phyloP scores from a whole-genome alignment of 2,888 invertebrate genomes.

The Tortrix viridana region DNA sequence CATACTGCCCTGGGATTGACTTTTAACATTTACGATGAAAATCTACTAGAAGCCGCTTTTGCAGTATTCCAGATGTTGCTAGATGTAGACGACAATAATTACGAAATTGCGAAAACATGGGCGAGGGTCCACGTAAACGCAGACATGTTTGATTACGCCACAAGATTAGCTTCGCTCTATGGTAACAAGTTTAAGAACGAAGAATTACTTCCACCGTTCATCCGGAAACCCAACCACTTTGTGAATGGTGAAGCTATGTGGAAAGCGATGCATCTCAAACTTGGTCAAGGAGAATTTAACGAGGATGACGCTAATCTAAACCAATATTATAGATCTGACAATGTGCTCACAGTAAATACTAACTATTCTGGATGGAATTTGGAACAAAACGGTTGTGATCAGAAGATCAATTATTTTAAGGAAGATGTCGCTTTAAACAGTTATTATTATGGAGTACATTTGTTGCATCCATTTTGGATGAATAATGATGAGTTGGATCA shows the following conservation, averaged over 20 bases:
- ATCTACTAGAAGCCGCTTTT: constrained; percentile 74
- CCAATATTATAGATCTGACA: constrained; percentile 54
- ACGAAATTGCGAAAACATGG: constrained; percentile 64
- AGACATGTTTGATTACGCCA: constrained; percentile 77
- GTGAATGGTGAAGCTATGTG: constrained; percentile 67
- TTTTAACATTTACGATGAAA: constrained; percentile 77
- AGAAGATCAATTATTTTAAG: constrained; percentile 85
- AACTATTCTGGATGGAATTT: constrained; percentile 82
- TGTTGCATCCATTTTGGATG: constrained; percentile 85
- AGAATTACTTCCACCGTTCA: constrained; percentile 70
- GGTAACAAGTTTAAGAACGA: constrained; percentile 52
- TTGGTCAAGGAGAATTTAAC: constrained; percentile 50
- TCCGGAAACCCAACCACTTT: constrained; percentile 73
- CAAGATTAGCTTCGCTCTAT: constrained; percentile 70
- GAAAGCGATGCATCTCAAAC: constrained; percentile 65
- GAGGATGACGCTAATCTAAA: constrained; percentile 53
- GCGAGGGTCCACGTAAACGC: constrained; percentile 72
- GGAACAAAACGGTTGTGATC: constrained; percentile 72
- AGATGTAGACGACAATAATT: constrained; percentile 62
- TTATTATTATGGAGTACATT: constrained; percentile 83
- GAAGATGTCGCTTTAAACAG: constrained; percentile 86
- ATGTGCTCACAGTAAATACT: constrained; percentile 60
- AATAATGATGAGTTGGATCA: constrained; percentile 70
- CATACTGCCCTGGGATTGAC: constrained; percentile 63
- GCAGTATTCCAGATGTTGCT: constrained; percentile 73